Base-by-base conservation (phyloP, 2,888 invertebrate genomes). In the Drosophila seclusa region DNA sequence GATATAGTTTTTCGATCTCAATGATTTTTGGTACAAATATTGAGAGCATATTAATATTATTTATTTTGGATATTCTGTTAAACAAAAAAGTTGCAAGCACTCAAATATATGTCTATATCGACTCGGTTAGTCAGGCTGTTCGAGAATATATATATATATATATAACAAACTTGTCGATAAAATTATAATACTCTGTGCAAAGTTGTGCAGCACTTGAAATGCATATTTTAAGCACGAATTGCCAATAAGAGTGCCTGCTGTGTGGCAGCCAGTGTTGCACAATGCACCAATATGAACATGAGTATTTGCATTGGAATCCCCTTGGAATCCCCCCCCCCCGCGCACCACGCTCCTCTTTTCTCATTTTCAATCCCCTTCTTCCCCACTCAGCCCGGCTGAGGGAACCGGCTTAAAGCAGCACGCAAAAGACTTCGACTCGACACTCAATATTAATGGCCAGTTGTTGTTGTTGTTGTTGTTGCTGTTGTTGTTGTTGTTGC, bases 381-480 rank as follows among this genome's bases (percentile, higher is more conserved):
- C 50, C 7, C 42, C n/a, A 50, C n/a, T 50, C 32, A 59, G 24
- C 45, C 16, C 21, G 53, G 45, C 40, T 29, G 34, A 16, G 58
- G 53, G 31, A 85, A 85, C 75, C 71, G 88, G 86, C 83, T 85
- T 78, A 59, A 74, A 77, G 63, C 72, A 59, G 57, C 80, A 70
- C 32, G 67, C 78, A 62, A 65, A 81, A 78, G 62, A 68, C 66
- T 81, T 72, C 50, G 55, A 62, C 58, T 16, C 49, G 67, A 57
- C 52, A 32, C 59, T 67, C 61, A 45, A 78, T 74, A 82, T 82
- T 74, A 61, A 78, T 78, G 68, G 48, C 31, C 50, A 61, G 55
- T 32, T 50, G 16, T 7, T 45, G 21, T 4, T 73, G 27, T 55
- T 32, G 8, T 60, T 74, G 50, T 42, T 69, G 36, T 52, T 61